Evolutionary conservation across 2,797 vertebrate genomes (phyloP), one percentile per base, ranked within the genome.

Genomic region (Spea hammondii): DNA sequence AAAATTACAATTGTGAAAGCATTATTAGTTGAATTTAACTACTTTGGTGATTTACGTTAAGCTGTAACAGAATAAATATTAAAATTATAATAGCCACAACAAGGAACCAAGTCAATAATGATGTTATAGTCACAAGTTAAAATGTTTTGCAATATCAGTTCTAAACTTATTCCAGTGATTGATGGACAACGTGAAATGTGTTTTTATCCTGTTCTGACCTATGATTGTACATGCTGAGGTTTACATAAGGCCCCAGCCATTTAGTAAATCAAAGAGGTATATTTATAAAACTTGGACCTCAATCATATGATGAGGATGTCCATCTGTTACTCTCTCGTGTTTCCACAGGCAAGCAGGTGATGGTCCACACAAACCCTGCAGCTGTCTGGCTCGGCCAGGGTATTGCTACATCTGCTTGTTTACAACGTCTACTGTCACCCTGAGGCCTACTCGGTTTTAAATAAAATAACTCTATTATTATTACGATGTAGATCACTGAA

Each of bases 311-410:
- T 32, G 59, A 50, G 54, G 53, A 7, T 70, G 51, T 11, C 70
- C 74, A 82, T 73, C 70, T 77, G 65, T 54, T 65, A 17, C 59
- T 62, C n/a, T 72, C 64, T 81, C 70, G 70, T 11, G 60, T 82
- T 82, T 82, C 79, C 55, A 49, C 55, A n/a, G 72, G 55, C 17
- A 13, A 77, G 51, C 79, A 82, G 70, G 65, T 82, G 72, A 13
- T 77, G 65, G n/a, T 51, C 67, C 8, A 47, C 45, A 74, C 6
- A 60, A 62, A 76, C 50, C 67, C 65, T 8, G 10, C 50, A 11
- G 59, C 65, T 47, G 60, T 69, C n/a, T 54, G 73, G 6, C 17
- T 49, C 47, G 70, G 57, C 32, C 44, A 55, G 45, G 17, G 12
- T 7, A 55, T 65, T 65, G n/a, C 10, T 48, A 62, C 71, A 48